Conservation (phyloP, 2,797 vertebrate genomes). For the Zenarchopterus dispar region DNA sequence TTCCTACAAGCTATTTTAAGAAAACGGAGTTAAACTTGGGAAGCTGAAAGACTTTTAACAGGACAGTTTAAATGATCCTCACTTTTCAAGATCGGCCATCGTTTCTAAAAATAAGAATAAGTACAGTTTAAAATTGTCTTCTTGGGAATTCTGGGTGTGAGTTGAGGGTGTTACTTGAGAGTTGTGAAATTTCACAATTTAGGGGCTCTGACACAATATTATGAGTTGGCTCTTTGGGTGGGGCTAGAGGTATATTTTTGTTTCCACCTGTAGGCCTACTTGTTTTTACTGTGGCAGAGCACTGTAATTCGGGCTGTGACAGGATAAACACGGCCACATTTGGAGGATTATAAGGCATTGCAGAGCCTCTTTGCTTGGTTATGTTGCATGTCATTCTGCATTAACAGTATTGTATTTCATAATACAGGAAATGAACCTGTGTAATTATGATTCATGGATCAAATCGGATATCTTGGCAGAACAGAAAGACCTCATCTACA, state of each 20-base stretch:
- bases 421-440: constrained; percentile 45
- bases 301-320: constrained; percentile 47
- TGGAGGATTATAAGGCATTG: constrained; percentile 50
- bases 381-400: constrained; percentile 21
- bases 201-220: constrained; percentile 52
- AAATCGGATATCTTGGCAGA: constrained; percentile 17
- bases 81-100: constrained; percentile 55
- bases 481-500: constrained; percentile 2
- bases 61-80: constrained; percentile 45
- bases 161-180: constrained; percentile 1
- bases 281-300: constrained; percentile 39
- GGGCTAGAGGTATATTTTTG: constrained; percentile 62
- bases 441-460: constrained; percentile 21
- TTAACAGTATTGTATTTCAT: constrained; percentile 27
- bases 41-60: constrained; percentile 43
- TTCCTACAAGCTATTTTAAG: constrained; percentile 58
- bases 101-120: constrained; percentile 57
- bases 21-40: constrained; percentile 44
- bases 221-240: constrained; percentile 58
- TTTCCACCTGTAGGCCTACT: constrained; percentile 67
- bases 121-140: constrained; percentile 23
- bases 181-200: constrained; percentile 59
- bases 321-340: constrained; percentile 46
- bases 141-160: constrained; percentile 7
- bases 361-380: constrained; percentile 35